phyloP scores from a whole-genome alignment of 2,113 vertebrate genomes.

The Bucco capensis region DNA sequence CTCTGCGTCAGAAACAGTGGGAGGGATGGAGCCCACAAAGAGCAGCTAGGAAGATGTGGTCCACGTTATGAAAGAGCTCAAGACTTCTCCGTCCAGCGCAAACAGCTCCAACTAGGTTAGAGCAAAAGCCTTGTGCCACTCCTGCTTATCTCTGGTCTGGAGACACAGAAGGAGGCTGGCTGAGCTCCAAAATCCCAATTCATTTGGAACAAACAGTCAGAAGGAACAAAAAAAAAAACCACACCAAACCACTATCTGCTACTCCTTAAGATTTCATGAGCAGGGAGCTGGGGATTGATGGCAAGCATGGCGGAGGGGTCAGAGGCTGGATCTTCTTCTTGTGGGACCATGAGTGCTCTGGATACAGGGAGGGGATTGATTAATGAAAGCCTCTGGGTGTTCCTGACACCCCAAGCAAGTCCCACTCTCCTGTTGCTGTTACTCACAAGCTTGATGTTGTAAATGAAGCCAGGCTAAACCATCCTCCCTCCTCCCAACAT shows the following conservation, averaged over 20 bases:
- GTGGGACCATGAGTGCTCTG: neutral
- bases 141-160: neutral
- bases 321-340: neutral
- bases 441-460: neutral
- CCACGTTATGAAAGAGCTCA: constrained; percentile 8
- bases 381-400: neutral
- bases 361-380: neutral
- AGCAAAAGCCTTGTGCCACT: neutral
- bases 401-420: neutral
- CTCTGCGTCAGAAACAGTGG: constrained; percentile 48
- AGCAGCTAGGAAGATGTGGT: neutral
- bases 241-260: neutral
- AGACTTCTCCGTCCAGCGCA: neutral
- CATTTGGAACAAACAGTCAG: neutral
- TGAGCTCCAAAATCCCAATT: neutral
- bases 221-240: neutral
- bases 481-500: neutral
- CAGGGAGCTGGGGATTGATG: neutral
- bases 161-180: neutral
- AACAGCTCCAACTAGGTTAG: neutral
- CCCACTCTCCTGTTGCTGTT: neutral
- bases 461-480: neutral
- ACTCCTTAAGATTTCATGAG: neutral
- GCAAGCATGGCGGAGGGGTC: neutral
- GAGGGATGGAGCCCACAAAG: constrained; percentile 30